Evolutionary conservation across 2,888 invertebrate genomes (phyloP), one percentile per base, ranked within the genome.

Genomic region (Thereva unica): DNA sequence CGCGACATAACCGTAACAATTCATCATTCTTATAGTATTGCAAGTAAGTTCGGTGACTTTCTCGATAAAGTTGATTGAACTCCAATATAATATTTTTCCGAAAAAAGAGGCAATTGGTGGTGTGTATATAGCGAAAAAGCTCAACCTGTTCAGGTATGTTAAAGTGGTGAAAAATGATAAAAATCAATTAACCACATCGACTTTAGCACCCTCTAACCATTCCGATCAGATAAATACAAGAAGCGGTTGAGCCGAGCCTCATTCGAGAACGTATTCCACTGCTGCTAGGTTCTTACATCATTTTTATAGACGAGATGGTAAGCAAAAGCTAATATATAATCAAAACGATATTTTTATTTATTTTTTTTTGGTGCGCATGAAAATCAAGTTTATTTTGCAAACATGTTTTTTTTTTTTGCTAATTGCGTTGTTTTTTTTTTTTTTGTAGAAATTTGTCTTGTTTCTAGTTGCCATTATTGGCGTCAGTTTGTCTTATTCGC

Each of bases 191-290:
- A 23, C 23, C 23, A 23, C 23, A 23, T 23, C 23, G 23, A 23
- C 23, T 23, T 23, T 23, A 23, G 23, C 23, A 23, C 23, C 23
- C 23, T 23, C 23, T 23, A 23, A 23, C 55, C 23, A 23, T 55
- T 10, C 55, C 23, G 23, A 38, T 37, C 59, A 49, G 12, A 59
- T 59, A 59, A 59, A 59, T 59, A 59, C 49, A 59, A 59, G 59
- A 49, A 59, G 47, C 49, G 47, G 45, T 59, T 9, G 45, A 42
- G 5, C 10, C 38, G 4, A 38, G 49, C 35, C 59, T 59, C 59
- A 59, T 59, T 59, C 49, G 45, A 7, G 49, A 10, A 6, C 45
- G 37, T 10, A 59, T 12, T 47, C 37, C 49, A 47, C 59, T 8
- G 37, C 59, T 59, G 59, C 8, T 10, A 37, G 38, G 59, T 47